Percentiles rank a stretch among this genome's conserved stretches.
These are phyloP conservation scores for Rousettus leschenaultii DNA, from an alignment of 2,113 vertebrate genomes.

Conservation along the genomic window DNA sequence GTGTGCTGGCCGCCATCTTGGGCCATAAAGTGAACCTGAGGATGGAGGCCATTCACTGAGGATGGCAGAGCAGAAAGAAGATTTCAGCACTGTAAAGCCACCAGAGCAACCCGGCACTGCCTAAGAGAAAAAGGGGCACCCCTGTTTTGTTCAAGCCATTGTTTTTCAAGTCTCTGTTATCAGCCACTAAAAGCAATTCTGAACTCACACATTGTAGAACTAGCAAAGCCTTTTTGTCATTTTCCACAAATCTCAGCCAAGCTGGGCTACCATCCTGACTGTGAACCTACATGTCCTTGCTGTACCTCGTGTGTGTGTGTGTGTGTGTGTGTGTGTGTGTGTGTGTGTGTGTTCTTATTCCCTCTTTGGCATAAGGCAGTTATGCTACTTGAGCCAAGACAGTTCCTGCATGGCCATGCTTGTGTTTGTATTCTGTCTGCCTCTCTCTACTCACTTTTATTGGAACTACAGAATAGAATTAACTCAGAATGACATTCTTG, in stretches of 20 bases:
- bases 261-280: background rate
- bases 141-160: background rate
- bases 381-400: background rate
- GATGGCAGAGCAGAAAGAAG: background rate
- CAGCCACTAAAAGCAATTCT: background rate
- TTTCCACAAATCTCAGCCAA: background rate
- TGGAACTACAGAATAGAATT: background rate
- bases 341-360: background rate
- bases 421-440: background rate
- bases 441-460: background rate
- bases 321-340: too few relatives aligned
- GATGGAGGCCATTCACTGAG: background rate
- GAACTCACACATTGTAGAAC: background rate
- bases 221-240: background rate
- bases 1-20: background rate
- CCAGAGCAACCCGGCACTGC: too few relatives aligned
- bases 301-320: background rate
- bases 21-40: background rate
- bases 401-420: rapidly evolving
- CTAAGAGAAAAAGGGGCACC: background rate
- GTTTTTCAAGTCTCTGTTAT: background rate
- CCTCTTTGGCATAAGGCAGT: background rate
- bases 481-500: background rate
- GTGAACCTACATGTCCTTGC: background rate
- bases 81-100: background rate